Evolutionary conservation across 2,888 invertebrate genomes (phyloP), one percentile per base, ranked within the genome.

Genomic region (Polydrusus pterygomalis): DNA sequence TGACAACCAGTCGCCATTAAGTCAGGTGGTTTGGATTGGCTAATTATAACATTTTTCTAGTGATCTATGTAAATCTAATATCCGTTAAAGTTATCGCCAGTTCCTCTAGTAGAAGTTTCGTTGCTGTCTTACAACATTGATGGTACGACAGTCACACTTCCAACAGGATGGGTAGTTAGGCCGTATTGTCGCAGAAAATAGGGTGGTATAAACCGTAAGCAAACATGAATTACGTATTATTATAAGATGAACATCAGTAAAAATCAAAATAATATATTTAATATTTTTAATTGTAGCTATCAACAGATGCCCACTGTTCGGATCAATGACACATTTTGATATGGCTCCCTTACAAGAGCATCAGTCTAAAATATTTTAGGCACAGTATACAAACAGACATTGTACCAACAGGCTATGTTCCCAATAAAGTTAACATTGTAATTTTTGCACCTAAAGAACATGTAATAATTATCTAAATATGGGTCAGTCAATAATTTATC

Each of bases 301-400:
- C 85, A 86, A 87, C 86, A 86, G 83, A 82, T 81, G 86, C 86
- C 87, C 87, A 87, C 87, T 86, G 82, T 85, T 86, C 87, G 86
- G 87, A 87, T 87, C 86, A 83, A 81, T 73, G 72, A 78, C 75
- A 77, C 68, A 72, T 68, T 78, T 73, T 78, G 78, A 78, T 75
- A 75, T 75, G 75, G 70, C 78, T 72, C 70, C 62, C 38, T 75
- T 69, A 43, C 25, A 64, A 68, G 74, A 78, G 75, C 74, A 82
- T 84, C 83, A 83, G 83, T 83, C 83, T 86, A 86, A 86, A 84
- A 84, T 84, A 85, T 86, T 51, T 78, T 86, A 87, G 86, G 86
- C 87, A 87, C 86, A 85, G 85, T 85, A 85, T 85, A 86, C 80
- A 85, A 83, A 83, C 77, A 83, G 80, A 83, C 81, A 81, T 51